A percentile compares a stretch with the other conserved stretches of the same genome.
These are phyloP conservation scores for Tamandua tetradactyla DNA, from an alignment of 2,797 vertebrate species.

Conservation along the genomic window DNA sequence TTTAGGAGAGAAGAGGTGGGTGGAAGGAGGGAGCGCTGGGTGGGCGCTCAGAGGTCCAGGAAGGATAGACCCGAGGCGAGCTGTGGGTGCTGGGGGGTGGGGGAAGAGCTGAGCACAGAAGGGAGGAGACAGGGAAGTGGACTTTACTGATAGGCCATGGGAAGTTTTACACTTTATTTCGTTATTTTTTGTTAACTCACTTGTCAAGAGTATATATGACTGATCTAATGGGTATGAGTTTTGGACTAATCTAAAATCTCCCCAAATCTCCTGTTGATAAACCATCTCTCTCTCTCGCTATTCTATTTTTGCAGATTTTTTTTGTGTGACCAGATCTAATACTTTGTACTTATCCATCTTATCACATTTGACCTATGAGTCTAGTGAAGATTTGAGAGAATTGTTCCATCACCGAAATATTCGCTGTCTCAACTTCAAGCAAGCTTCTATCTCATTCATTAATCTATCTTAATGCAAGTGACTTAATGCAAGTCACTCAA, in stretches of 20 bases:
- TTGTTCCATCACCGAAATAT: neutral
- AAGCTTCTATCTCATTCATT: neutral
- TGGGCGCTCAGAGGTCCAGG: neutral
- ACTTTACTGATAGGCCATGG: neutral
- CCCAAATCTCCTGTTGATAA: neutral
- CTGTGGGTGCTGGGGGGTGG: neutral
- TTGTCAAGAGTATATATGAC: neutral
- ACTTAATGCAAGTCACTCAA: neutral
- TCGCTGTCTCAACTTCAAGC: neutral
- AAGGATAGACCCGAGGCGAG: no score
- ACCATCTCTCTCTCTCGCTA: neutral
- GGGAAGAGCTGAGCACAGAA: accelerated
- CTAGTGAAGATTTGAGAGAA: neutral
- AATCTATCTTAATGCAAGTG: neutral
- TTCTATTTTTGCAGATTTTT: neutral
- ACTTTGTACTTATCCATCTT: neutral
- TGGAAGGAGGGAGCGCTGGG: no score
- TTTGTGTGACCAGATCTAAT: neutral
- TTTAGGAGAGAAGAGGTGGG: neutral
- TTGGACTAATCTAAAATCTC: neutral
- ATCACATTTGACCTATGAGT: neutral
- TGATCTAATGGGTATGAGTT: neutral
- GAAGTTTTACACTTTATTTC: no score
- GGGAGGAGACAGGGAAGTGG: neutral
- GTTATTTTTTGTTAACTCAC: neutral